Percentiles rank a stretch among this genome's conserved stretches.
Conservation (phyloP, 2,888 invertebrate species). For the Cryptosula pallasiana region DNA sequence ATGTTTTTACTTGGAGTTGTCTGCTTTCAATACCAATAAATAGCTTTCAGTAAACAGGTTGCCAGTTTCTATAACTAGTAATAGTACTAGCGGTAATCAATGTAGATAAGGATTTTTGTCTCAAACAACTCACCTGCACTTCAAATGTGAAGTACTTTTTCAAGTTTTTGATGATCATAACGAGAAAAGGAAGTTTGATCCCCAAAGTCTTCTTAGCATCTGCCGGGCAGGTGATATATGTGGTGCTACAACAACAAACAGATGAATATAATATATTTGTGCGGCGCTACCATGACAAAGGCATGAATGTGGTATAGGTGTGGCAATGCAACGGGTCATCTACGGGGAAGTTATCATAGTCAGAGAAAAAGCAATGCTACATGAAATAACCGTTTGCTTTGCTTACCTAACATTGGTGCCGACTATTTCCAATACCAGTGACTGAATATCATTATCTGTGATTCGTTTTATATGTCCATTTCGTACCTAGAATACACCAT, state of each 20-base stretch:
- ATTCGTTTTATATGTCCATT: slow-evolving; percentile 86
- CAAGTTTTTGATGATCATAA: slow-evolving; percentile 90
- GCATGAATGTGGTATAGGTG: too few relatives aligned
- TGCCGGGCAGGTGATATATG: slow-evolving; percentile 85
- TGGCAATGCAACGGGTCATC: too few relatives aligned
- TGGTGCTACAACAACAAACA: slow-evolving; percentile 62
- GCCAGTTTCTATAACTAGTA: too few relatives aligned
- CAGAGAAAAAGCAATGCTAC: too few relatives aligned
- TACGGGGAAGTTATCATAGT: too few relatives aligned
- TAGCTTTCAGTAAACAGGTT: too few relatives aligned
- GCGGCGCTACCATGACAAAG: too few relatives aligned
- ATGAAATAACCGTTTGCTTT: too few relatives aligned
- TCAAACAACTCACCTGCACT: slow-evolving; percentile 69
- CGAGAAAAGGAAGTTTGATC: slow-evolving; percentile 84
- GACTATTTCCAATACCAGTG: slow-evolving; percentile 76
- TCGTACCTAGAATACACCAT: slow-evolving; percentile 58
- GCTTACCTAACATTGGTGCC: slow-evolving; percentile 73
- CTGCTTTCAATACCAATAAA: too few relatives aligned
- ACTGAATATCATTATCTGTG: slow-evolving; percentile 82
- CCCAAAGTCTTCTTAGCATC: slow-evolving; percentile 80
- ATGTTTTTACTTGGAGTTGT: too few relatives aligned
- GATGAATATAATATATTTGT: neutral
- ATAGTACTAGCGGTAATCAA: too few relatives aligned
- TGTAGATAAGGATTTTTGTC: too few relatives aligned
- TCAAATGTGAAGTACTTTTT: slow-evolving; percentile 92